Percentiles rank a stretch among this genome's conserved stretches.
Evolutionary conservation across 2,113 vertebrate species (phyloP).

Genomic region (Genyomyrus donnyi): DNA sequence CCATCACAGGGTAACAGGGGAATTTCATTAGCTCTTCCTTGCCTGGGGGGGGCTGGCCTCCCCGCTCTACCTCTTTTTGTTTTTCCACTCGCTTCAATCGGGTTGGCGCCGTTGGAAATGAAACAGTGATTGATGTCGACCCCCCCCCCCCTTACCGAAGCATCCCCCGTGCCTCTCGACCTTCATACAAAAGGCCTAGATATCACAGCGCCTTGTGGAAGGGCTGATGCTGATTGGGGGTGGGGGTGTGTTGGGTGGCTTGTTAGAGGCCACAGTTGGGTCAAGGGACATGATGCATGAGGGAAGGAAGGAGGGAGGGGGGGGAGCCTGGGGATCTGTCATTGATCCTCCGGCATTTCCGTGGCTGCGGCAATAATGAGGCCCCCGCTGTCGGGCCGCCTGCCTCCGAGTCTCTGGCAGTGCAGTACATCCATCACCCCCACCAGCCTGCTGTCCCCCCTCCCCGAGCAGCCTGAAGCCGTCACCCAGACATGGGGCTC

Average conservation of each 20-base stretch:
- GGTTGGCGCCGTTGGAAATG: background rate
- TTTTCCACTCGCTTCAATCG: background rate
- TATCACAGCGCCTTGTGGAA: background rate
- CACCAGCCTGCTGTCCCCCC: constrained; percentile 43
- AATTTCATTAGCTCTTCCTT: background rate
- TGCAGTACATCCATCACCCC: constrained; percentile 57
- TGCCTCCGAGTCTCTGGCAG: constrained; percentile 27
- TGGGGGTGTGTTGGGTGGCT: constrained; percentile 24
- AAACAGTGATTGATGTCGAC: constrained; percentile 47
- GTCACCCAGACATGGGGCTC: constrained; percentile 55
- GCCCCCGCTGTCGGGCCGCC: constrained; percentile 14
- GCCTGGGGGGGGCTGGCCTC: background rate
- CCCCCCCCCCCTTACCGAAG: constrained; percentile 42
- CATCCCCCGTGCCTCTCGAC: constrained; percentile 40
- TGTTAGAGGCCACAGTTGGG: constrained; percentile 37
- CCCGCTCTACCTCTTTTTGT: background rate
- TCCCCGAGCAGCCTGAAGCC: constrained; percentile 44
- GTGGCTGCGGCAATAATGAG: constrained; percentile 43
- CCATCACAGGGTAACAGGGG: background rate
- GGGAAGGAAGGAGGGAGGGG: background rate
- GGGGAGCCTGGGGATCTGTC: constrained; percentile 32
- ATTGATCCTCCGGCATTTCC: constrained; percentile 53
- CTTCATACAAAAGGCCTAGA: background rate
- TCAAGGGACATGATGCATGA: constrained; percentile 32
- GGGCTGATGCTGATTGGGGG: constrained; percentile 21